Conservation (phyloP, 2,888 invertebrate genomes). For the Palloptera scutellata region DNA sequence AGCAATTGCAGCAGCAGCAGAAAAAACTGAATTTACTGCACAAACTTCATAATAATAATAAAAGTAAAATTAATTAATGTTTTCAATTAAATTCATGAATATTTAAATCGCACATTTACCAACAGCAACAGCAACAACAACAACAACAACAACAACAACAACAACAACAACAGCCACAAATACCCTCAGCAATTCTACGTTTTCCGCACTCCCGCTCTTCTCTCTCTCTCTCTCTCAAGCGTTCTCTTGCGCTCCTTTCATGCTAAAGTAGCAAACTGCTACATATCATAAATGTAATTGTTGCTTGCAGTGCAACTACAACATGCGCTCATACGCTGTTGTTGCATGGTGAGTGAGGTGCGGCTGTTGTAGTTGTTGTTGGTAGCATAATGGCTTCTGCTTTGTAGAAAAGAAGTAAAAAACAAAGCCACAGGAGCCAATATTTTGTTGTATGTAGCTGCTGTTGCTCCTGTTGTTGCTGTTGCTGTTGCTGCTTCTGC, state of each 20-base stretch:
- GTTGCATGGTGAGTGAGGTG: not conserved
- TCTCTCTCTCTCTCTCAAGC: not conserved
- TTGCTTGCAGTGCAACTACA: too few relatives aligned
- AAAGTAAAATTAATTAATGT: slow-evolving; percentile 24
- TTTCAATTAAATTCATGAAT: slow-evolving; percentile 34
- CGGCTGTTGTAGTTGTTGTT: not conserved
- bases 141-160: slow-evolving; percentile 25
- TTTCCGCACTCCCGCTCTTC: not conserved
- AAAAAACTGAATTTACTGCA: not conserved
- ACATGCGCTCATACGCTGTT: too few relatives aligned
- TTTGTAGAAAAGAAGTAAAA: not conserved
- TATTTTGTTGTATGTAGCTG: not conserved
- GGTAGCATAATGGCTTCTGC: not conserved
- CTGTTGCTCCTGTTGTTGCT: not conserved
- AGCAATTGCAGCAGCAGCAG: too few relatives aligned
- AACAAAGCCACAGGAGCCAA: not conserved
- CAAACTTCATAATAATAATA: slow-evolving; percentile 16
- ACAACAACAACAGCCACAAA: slow-evolving; percentile 19
- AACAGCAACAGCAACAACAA: slow-evolving; percentile 27
- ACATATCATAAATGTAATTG: not conserved
- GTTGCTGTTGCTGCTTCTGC: not conserved
- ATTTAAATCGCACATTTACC: slow-evolving; percentile 19
- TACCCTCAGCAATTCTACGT: not conserved
- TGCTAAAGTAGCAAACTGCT: not conserved
- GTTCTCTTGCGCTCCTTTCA: not conserved